Evolutionary conservation across 2,113 vertebrate genomes (phyloP), one percentile per base, ranked within the genome.

Genomic region (Rhizomys pruinosus): DNA sequence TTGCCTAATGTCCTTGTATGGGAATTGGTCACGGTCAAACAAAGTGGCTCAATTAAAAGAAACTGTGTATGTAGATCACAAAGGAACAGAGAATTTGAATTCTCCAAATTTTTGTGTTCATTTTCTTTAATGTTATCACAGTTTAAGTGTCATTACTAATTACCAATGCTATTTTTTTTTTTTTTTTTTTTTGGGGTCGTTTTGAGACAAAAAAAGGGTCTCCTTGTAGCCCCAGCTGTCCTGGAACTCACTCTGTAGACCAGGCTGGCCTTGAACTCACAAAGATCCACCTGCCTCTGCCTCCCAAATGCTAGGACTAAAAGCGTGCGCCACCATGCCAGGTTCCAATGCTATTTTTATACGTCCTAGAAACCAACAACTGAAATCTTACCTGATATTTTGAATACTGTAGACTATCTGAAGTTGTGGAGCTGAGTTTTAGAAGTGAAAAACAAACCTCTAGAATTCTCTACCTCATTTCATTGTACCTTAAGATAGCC

Each of bases 391-490:
- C 61, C 84, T 47, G 15, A 3, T 27, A 92, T 66, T 87, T 59
- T 87, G 37, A 96, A 42, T 63, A 89, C 64, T 78, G 42, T 73
- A 87, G 94, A 84, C 87, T 7, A 76, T 39, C 3, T 77, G 29
- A 16, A 34, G 11, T 80, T 89, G n/a, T 57, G 5, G 27, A 78
- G 61, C 1, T 81, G 37, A 74, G 6, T 92, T 90, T 44, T 90
- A 69, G 15, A 12, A 80, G 42, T 2, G 0, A 32, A 79, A 86
- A 57, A 63, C n/a, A 66, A 90, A 13, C 3, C 37, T 89, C 32
- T 55, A 27, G 16, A 57, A 78, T 77, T 86, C n/a, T 71, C 34
- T 44, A n/a, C 19, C 42, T 81, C 34, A 79, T 52, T 86, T 68
- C 32, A 61, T 2, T 37, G 27, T 34, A 22, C 84, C 64, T 77